Evolutionary conservation across 53 echinoderm and acorn worm species (phyloP), one percentile per base, ranked within the genome.

Genomic region (Echinometra lucunter): DNA sequence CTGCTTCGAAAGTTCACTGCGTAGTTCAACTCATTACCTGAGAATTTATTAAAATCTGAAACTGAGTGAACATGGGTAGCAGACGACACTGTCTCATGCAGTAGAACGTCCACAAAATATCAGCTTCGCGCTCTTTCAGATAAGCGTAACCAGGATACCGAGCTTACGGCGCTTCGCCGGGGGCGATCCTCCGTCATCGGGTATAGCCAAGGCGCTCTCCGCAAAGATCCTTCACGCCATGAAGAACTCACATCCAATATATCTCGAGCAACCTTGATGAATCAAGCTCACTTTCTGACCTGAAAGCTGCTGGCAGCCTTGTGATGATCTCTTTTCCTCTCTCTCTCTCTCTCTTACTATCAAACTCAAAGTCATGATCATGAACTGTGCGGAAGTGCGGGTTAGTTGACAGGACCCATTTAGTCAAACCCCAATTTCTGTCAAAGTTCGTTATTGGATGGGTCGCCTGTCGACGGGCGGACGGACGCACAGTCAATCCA

Each of bases 391-490:
- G 74, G 74, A 74, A 74, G 16, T 37, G 4, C 44, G 21, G 19
- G 23, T 21, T 30, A 40, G 8, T 42, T 81, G 81, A 81, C 81
- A 81, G 45, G n/a, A 44, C 81, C 44, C 44, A 81, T 44, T 42
- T 42, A n/a, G 81, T 44, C 81, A 81, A 81, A 81, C 81, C 81
- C 81, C 81, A 81, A 21, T 21, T 81, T 42, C 44, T 81, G 81
- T 81, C 81, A 44, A 23, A 9, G 8, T 44, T 81, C 81, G 44
- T 81, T 81, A 53, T 53, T 44, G 81, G 81, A 25, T 44, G 81
- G 44, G 2, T 21, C 44, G 53, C 53, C 19, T 44, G 81, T 81
- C 37, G 37, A 74, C 19, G 42, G 81, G 44, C 44, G 81, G 81
- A 44, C 81, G 81, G 11, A n/a, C 34, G 74, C 28, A n/a, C n/a